Percentiles rank a stretch among this genome's conserved stretches.
These are phyloP conservation scores for Stegodyphus dumicola DNA, from an alignment of 1,140 invertebrate species.

Conservation along the genomic window DNA sequence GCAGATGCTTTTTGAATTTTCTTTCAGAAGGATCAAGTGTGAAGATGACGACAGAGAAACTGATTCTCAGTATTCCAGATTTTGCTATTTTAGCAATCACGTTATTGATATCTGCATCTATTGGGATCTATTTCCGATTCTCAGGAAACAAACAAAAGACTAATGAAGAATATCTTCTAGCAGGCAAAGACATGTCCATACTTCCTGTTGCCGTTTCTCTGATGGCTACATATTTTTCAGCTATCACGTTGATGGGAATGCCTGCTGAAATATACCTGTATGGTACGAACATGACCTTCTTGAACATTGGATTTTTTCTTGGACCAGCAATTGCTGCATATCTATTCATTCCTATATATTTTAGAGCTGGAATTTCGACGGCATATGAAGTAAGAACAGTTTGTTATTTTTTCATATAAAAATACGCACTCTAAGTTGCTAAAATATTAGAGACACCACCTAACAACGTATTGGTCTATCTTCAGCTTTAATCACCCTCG, in stretches of 20 bases:
- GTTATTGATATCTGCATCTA: slow-evolving; percentile 69
- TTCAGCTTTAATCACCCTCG: too few relatives aligned
- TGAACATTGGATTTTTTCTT: slow-evolving; percentile 66
- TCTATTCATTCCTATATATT: slow-evolving; percentile 90
- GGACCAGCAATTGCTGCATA: slow-evolving; percentile 83
- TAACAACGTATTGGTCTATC: too few relatives aligned
- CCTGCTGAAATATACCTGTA: slow-evolving; percentile 85
- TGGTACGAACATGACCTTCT: slow-evolving; percentile 73
- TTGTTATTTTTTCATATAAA: slow-evolving; percentile 69
- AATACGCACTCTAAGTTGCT: too few relatives aligned
- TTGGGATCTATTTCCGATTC: slow-evolving; percentile 85
- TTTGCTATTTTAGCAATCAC: slow-evolving; percentile 66
- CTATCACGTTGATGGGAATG: slow-evolving; percentile 87
- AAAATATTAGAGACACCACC: too few relatives aligned
- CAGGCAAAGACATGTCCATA: slow-evolving; percentile 81
- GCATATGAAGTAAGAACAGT: slow-evolving; percentile 76
- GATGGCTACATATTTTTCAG: slow-evolving; percentile 94
- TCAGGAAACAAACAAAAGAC: slow-evolving; percentile 88
- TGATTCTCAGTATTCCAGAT: too few relatives aligned
- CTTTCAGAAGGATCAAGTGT: too few relatives aligned
- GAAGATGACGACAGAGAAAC: too few relatives aligned
- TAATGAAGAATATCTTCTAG: slow-evolving; percentile 84
- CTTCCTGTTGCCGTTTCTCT: slow-evolving; percentile 84
- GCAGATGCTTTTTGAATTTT: too few relatives aligned
- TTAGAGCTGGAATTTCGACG: slow-evolving; percentile 83